Percentiles rank a stretch among this genome's conserved stretches.
phyloP scores from a whole-genome alignment of 2,888 invertebrate genomes.

The Hanleya hanleyi region DNA sequence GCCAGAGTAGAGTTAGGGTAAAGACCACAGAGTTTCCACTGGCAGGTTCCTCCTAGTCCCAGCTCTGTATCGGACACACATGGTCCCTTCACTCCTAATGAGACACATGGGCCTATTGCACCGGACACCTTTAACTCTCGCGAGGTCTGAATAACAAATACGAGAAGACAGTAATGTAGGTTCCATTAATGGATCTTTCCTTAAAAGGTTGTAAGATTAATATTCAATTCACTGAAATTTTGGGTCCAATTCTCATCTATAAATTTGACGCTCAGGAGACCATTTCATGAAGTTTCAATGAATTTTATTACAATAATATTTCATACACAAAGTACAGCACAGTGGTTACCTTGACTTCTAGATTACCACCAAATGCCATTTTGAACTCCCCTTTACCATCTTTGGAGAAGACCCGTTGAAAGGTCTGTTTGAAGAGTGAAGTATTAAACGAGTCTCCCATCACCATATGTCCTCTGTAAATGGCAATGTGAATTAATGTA shows the following conservation, averaged over 20 bases:
- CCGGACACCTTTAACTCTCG: constrained; percentile 95
- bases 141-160: constrained; percentile 86
- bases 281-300: too few relatives aligned
- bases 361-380: constrained; percentile 98
- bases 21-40: constrained; percentile 98
- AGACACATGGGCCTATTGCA: constrained; percentile 97
- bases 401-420: constrained; percentile 96
- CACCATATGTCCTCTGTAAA: constrained; percentile 95
- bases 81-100: constrained; percentile 91
- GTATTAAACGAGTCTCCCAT: constrained; percentile 99
- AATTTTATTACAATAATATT: too few relatives aligned
- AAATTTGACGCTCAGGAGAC: background rate
- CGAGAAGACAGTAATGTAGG: too few relatives aligned
- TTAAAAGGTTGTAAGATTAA: too few relatives aligned
- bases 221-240: too few relatives aligned
- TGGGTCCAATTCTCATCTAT: background rate
- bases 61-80: constrained; percentile 97
- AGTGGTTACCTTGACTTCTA: constrained; percentile 87
- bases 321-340: background rate
- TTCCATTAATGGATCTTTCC: too few relatives aligned
- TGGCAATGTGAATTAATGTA: background rate
- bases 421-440: constrained; percentile 98
- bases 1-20: constrained; percentile 94
- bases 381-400: constrained; percentile 92
- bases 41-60: constrained; percentile 97